Conservation (phyloP, 2,797 vertebrate genomes). For the Enteromius thamalakanensis region DNA sequence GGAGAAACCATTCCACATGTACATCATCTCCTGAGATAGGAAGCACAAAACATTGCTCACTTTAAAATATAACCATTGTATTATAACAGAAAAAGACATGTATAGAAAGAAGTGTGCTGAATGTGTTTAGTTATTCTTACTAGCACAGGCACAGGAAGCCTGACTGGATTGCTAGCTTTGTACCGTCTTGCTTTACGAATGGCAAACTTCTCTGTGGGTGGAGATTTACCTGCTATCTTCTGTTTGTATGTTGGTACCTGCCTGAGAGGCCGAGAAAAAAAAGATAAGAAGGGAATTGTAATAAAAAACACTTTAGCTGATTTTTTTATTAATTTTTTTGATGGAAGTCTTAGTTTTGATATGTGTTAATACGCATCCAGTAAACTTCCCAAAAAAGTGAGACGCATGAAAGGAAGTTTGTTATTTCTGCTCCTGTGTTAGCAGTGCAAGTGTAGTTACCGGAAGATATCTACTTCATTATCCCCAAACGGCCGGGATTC, state of each 20-base stretch:
- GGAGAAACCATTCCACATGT: conserved; percentile 90
- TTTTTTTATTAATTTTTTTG: no score
- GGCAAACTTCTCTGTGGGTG: conserved; percentile 87
- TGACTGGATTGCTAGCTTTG: conserved; percentile 68
- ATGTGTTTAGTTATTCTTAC: conserved; percentile 65
- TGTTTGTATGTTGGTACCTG: conserved; percentile 82
- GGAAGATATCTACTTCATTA: conserved; percentile 81
- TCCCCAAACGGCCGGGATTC: conserved; percentile 83
- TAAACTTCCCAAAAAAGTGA: neutral
- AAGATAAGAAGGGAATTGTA: neutral
- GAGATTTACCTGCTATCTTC: conserved; percentile 89
- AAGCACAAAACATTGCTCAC: neutral
- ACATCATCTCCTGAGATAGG: conserved; percentile 85
- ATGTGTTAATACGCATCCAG: neutral
- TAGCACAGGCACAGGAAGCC: conserved; percentile 81
- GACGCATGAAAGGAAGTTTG: neutral
- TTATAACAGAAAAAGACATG: neutral
- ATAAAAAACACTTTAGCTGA: neutral
- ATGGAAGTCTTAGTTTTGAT: neutral
- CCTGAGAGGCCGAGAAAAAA: conserved; percentile 63
- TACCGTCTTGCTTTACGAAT: conserved; percentile 86
- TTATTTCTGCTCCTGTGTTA: neutral
- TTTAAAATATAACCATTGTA: neutral
- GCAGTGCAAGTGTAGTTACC: conserved; percentile 67
- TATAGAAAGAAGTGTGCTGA: neutral